Conservation (phyloP, 2,113 vertebrate species). For the Numida meleagris region DNA sequence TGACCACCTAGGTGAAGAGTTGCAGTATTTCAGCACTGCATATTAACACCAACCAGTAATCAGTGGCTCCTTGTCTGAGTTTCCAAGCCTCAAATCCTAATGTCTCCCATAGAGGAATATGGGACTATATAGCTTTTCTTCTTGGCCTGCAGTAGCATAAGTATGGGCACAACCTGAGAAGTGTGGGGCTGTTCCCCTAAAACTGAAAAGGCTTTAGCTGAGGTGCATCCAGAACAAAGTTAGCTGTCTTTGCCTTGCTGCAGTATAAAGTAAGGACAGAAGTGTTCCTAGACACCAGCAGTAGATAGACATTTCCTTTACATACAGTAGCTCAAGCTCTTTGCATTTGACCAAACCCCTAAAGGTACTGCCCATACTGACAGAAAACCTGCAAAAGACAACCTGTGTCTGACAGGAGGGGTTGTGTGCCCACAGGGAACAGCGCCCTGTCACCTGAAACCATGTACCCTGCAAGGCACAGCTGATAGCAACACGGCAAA, state of each 20-base stretch:
- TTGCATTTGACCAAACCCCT: not conserved
- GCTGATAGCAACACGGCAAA: not conserved
- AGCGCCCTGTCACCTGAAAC: not conserved
- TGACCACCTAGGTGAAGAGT: not conserved
- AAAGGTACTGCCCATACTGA: accelerated
- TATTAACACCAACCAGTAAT: not conserved
- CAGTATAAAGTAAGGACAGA: not conserved
- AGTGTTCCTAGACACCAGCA: not conserved
- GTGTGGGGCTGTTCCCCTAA: not conserved
- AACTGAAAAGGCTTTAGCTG: not conserved
- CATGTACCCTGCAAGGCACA: accelerated
- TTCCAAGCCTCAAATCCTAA: not conserved
- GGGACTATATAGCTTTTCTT: not conserved
- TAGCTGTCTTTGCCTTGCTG: not conserved
- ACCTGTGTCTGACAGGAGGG: accelerated
- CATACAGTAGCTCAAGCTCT: not conserved
- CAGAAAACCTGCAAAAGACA: not conserved
- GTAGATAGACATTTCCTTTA: not conserved
- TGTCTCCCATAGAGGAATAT: accelerated
- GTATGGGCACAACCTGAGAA: not conserved
- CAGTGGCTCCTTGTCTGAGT: accelerated
- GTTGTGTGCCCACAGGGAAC: not conserved
- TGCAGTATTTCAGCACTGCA: not conserved
- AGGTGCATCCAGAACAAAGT: not conserved
- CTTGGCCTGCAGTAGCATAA: not conserved